Evolutionary conservation across 2,797 vertebrate genomes (phyloP).

Genomic region (Urocyon cinereoargenteus): DNA sequence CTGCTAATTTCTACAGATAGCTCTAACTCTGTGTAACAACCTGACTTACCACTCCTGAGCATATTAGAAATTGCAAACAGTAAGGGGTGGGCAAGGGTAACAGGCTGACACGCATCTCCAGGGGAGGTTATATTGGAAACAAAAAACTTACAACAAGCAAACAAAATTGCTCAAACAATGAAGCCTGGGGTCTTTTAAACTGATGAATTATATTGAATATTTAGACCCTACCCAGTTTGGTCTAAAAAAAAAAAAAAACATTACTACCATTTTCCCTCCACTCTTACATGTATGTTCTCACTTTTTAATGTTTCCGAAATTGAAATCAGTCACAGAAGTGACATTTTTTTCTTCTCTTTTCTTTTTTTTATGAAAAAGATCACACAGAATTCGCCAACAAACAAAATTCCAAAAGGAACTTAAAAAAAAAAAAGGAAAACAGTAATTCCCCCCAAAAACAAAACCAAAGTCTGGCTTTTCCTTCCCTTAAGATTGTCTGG

Average conservation of each 20-base stretch:
- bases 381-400: conserved; percentile 90
- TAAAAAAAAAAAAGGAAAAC: conserved; percentile 83
- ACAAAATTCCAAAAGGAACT: conserved; percentile 88
- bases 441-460: conserved; percentile 78
- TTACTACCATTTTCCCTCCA: not conserved
- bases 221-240: not conserved
- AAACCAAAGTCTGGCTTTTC: conserved; percentile 89
- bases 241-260: not conserved
- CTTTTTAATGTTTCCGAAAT: conserved; percentile 40
- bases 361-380: conserved; percentile 89
- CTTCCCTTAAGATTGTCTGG: conserved; percentile 94
- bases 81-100: not conserved
- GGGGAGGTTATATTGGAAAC: not conserved
- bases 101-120: not conserved
- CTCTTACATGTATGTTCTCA: not conserved
- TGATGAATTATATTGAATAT: not conserved
- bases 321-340: not conserved
- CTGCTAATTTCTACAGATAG: not conserved
- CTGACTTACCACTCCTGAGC: not conserved
- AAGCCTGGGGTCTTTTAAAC: not conserved
- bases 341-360: conserved; percentile 82
- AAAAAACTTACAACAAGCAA: not conserved
- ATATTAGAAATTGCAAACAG: not conserved
- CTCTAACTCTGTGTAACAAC: not conserved
- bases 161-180: not conserved